Percentiles rank a stretch among this genome's conserved stretches.
phyloP scores from a whole-genome alignment of 2,888 invertebrate genomes.

The Ametastegia equiseti region DNA sequence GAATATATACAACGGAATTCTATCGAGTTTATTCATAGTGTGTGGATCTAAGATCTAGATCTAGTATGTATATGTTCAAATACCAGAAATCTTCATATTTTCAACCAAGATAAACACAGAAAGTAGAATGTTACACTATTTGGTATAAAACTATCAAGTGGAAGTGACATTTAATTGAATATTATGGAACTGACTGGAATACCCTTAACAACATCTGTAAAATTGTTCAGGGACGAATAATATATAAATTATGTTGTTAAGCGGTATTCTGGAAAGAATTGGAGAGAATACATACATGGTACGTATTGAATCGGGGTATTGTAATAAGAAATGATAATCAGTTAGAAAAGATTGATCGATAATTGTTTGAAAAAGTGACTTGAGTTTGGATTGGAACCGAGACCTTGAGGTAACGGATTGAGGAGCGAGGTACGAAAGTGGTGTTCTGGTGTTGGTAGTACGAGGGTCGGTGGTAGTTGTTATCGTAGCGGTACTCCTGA shows the following conservation, averaged over 20 bases:
- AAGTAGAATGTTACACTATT: constrained; percentile 20
- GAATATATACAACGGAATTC: neutral
- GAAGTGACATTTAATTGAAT: neutral
- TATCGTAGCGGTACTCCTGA: constrained; percentile 68
- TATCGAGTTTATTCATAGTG: constrained; percentile 1
- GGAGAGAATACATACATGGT: constrained; percentile 31
- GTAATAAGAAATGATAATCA: constrained; percentile 32
- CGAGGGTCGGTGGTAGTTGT: constrained; percentile 68
- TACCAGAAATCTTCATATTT: constrained; percentile 10
- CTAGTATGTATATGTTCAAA: constrained; percentile 20
- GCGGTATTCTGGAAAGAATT: constrained; percentile 8
- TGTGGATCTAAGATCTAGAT: constrained; percentile 35
- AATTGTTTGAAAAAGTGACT: constrained; percentile 30
- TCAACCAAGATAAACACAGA: neutral
- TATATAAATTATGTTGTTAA: neutral
- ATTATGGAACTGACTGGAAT: constrained; percentile 4
- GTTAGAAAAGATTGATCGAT: constrained; percentile 16
- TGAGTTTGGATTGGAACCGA: constrained; percentile 64
- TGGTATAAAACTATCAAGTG: constrained; percentile 26
- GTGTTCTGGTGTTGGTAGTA: constrained; percentile 69
- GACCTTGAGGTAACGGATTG: constrained; percentile 74
- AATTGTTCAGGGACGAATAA: neutral
- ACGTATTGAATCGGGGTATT: constrained; percentile 16
- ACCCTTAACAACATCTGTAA: neutral
- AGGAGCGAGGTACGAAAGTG: constrained; percentile 73